Percentiles rank a stretch among this genome's conserved stretches.
These are phyloP conservation scores for Catocala nupta DNA, from an alignment of 2,888 invertebrate species.

Conservation along the genomic window DNA sequence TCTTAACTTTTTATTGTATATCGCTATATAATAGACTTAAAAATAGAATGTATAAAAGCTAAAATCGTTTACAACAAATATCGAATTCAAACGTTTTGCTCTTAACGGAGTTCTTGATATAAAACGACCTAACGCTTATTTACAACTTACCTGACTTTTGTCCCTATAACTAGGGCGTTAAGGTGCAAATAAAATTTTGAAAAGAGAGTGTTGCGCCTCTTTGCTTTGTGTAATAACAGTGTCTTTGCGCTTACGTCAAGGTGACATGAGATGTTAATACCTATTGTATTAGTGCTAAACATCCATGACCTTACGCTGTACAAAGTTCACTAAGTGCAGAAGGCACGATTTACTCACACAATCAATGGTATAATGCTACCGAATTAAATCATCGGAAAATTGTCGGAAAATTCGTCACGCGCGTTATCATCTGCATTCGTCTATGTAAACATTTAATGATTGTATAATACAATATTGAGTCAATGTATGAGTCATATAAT, in stretches of 20 bases:
- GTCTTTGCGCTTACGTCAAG: constrained; percentile 82
- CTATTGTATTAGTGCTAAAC: constrained; percentile 84
- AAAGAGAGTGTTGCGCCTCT: constrained; percentile 51
- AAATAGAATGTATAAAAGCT: constrained; percentile 25
- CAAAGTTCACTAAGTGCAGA: constrained; percentile 83
- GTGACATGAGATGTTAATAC: constrained; percentile 84
- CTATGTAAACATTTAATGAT: constrained; percentile 38
- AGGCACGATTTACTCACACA: constrained; percentile 67
- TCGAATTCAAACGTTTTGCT: constrained; percentile 38
- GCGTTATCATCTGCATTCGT: constrained; percentile 33
- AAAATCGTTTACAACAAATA: constrained; percentile 20
- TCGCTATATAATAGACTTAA: constrained; percentile 40
- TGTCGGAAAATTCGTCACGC: constrained; percentile 53
- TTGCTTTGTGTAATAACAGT: constrained; percentile 58
- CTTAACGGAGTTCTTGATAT: constrained; percentile 30
- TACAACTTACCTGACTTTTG: constrained; percentile 54
- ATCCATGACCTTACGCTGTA: constrained; percentile 83
- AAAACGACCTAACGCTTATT: constrained; percentile 56
- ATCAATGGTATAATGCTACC: constrained; percentile 50
- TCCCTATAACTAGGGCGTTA: constrained; percentile 53
- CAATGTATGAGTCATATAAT: constrained; percentile 30
- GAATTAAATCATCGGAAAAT: constrained; percentile 59
- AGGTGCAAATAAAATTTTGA: constrained; percentile 55
- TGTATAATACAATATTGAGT: constrained; percentile 29
- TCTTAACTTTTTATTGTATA: constrained; percentile 30